Evolutionary conservation across 2,888 invertebrate species (phyloP).

Genomic region (Oscheius sp.): DNA sequence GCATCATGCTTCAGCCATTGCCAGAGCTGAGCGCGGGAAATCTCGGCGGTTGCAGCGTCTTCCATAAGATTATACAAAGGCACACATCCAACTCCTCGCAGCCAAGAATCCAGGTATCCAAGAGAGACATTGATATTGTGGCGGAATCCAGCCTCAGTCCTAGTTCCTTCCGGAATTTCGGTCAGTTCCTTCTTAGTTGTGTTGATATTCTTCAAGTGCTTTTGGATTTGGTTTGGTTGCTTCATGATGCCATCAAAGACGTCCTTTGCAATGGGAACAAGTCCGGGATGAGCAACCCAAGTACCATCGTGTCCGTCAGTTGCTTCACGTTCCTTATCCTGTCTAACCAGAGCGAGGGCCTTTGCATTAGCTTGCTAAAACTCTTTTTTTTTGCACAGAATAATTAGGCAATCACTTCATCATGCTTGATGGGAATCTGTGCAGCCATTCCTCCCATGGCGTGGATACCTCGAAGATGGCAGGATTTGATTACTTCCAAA

Average conservation of each 20-base stretch:
- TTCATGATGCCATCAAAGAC: constrained; percentile 62
- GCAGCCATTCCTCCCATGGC: constrained; percentile 78
- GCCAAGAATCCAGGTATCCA: constrained; percentile 81
- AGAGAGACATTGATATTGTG: constrained; percentile 81
- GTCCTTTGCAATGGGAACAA: constrained; percentile 76
- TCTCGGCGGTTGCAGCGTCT: constrained; percentile 84
- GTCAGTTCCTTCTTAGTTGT: constrained; percentile 58
- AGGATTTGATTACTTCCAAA: constrained; percentile 75
- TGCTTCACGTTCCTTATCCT: constrained; percentile 73
- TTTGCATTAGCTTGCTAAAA: constrained; percentile 52
- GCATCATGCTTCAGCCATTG: constrained; percentile 82
- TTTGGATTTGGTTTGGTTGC: constrained; percentile 66
- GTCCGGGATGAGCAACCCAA: constrained; percentile 80
- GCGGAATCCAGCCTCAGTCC: constrained; percentile 79
- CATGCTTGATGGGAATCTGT: constrained; percentile 76
- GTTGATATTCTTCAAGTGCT: constrained; percentile 37
- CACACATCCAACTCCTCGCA: constrained; percentile 81
- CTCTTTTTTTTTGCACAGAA: not conserved
- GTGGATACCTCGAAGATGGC: constrained; percentile 75
- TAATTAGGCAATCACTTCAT: constrained; percentile 42
- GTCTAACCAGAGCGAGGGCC: constrained; percentile 68
- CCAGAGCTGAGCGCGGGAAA: constrained; percentile 82
- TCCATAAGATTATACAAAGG: constrained; percentile 80
- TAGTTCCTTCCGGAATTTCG: constrained; percentile 79
- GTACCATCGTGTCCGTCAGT: constrained; percentile 80